A percentile compares a stretch with the other conserved stretches of the same genome.
Evolutionary conservation across 2,888 invertebrate species (phyloP).

Genomic region (Formica aserva): DNA sequence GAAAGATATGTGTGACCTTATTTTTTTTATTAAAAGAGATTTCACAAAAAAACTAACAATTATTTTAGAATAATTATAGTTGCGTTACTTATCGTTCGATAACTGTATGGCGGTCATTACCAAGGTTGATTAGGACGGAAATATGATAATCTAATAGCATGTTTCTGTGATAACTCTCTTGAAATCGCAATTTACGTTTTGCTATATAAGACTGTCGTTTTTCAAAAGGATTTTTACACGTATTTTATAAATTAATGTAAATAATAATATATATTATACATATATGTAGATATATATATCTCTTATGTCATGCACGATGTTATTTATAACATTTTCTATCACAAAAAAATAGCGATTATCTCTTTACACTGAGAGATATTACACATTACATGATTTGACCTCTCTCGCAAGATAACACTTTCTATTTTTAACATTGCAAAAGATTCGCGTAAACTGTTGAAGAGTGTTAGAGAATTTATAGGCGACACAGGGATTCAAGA

Average conservation of each 20-base stretch:
- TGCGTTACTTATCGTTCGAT: neutral
- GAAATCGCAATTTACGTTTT: neutral
- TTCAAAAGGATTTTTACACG: neutral
- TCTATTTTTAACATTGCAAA: neutral
- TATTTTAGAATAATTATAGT: neutral
- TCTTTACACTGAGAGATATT: neutral
- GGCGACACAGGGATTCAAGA: neutral
- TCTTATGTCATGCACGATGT: neutral
- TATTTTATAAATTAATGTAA: neutral
- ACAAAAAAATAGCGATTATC: slow-evolving; percentile 5
- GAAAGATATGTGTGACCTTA: neutral
- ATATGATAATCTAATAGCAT: neutral
- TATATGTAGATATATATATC: neutral
- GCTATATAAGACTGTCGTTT: neutral
- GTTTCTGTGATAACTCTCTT: neutral
- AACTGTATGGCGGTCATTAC: neutral
- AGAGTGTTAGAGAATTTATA: neutral
- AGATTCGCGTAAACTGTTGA: neutral
- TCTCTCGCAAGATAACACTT: slow-evolving; percentile 25
- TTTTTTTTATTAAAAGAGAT: neutral
- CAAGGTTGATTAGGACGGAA: slow-evolving; percentile 24
- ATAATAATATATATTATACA: neutral
- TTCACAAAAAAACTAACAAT: neutral
- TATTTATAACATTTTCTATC: slow-evolving; percentile 2
- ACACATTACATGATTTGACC: neutral